These are phyloP conservation scores for Agrotis ipsilon DNA, from an alignment of 2,888 invertebrate genomes.

Conservation along the genomic window DNA sequence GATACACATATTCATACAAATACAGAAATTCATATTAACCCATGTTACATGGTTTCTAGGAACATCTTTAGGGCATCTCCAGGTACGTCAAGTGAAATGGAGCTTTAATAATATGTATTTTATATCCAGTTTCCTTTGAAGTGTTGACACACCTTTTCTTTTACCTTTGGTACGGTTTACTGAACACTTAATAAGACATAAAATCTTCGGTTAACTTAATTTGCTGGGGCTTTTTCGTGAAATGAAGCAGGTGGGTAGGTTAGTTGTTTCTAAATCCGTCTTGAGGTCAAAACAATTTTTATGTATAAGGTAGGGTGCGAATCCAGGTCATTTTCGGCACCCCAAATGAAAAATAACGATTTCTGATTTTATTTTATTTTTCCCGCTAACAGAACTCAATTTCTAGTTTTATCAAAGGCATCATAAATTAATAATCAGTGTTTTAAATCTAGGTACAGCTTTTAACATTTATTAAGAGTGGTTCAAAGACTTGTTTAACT, in stretches of 20 bases:
- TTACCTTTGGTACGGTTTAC: slow-evolving; percentile 10
- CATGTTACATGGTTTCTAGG: background rate
- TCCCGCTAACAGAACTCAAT: slow-evolving; percentile 2
- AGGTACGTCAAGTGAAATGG: slow-evolving; percentile 8
- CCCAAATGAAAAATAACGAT: background rate
- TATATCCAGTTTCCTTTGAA: slow-evolving; percentile 24
- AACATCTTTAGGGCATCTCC: background rate
- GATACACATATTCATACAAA: slow-evolving; percentile 5
- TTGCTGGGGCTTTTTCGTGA: slow-evolving; percentile 50
- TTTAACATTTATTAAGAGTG: slow-evolving; percentile 27
- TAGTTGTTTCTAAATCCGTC: slow-evolving; percentile 56
- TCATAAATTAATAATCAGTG: slow-evolving; percentile 39
- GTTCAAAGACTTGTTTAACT: slow-evolving; percentile 47
- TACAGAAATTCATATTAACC: slow-evolving; percentile 15
- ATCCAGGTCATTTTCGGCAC: slow-evolving; percentile 8
- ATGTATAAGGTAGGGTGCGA: slow-evolving; percentile 7
- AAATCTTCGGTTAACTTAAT: slow-evolving; percentile 50
- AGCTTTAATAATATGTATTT: slow-evolving; percentile 31
- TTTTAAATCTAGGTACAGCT: slow-evolving; percentile 22
- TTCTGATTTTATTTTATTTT: background rate
- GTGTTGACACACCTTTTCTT: slow-evolving; percentile 24
- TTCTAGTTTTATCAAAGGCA: slow-evolving; percentile 43
- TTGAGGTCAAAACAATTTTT: background rate
- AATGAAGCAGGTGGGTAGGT: slow-evolving; percentile 42
- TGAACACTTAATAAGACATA: slow-evolving; percentile 16